Evolutionary conservation across 1,140 invertebrate genomes (phyloP).

Genomic region (Drosophila rhopaloa): DNA sequence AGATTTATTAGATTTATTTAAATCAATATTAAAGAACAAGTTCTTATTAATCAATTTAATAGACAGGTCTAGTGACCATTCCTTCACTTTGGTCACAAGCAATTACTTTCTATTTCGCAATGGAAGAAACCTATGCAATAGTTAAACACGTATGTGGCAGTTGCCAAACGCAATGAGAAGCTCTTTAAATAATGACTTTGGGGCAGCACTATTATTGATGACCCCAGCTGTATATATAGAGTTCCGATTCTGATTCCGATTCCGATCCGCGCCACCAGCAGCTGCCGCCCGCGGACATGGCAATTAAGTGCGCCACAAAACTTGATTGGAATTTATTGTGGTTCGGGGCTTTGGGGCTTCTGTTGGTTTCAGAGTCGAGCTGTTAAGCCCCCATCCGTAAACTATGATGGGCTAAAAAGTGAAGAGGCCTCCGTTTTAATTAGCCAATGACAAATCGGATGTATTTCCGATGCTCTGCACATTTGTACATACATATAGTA

Average conservation of each 20-base stretch:
- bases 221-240: slow-evolving; percentile 1
- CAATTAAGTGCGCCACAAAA: slow-evolving; percentile 71
- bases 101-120: too few relatives aligned
- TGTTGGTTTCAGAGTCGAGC: not conserved
- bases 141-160: too few relatives aligned
- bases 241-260: slow-evolving; percentile 1
- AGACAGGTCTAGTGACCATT: too few relatives aligned
- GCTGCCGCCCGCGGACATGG: slow-evolving; percentile 16
- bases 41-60: too few relatives aligned
- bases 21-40: too few relatives aligned
- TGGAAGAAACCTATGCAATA: too few relatives aligned
- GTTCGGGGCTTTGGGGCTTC: slow-evolving; percentile 2
- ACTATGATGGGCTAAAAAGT: slow-evolving; percentile 29
- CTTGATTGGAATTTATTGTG: slow-evolving; percentile 74
- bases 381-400: slow-evolving; percentile 39
- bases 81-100: too few relatives aligned
- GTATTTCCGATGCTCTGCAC: slow-evolving; percentile 2
- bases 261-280: slow-evolving; percentile 17
- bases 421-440: slow-evolving; percentile 39
- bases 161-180: not conserved
- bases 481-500: not conserved
- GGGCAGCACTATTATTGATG: not conserved
- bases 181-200: not conserved
- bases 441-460: slow-evolving; percentile 32
- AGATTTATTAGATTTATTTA: too few relatives aligned